phyloP scores from a whole-genome alignment of 2,113 vertebrate genomes.

The Tringa solitaria region DNA sequence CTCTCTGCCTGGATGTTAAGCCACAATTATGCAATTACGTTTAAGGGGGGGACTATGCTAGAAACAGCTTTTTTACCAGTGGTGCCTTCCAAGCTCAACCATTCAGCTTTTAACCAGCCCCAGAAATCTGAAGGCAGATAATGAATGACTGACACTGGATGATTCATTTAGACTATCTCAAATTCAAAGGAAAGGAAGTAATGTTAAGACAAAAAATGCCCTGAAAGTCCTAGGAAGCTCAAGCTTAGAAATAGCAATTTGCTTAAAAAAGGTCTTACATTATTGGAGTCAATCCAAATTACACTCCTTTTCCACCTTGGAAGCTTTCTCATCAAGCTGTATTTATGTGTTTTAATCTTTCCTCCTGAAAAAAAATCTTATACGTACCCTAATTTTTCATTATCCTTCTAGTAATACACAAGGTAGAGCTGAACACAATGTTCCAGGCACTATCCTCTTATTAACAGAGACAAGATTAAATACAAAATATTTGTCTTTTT shows the following conservation, averaged over 20 bases:
- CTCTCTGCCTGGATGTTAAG: not conserved
- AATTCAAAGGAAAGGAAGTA: not conserved
- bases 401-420: not conserved
- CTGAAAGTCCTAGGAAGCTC: not conserved
- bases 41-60: not conserved
- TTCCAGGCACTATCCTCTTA: not conserved
- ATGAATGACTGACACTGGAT: not conserved
- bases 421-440: not conserved
- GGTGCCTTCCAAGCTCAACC: not conserved
- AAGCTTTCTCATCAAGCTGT: not conserved
- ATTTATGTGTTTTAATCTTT: not conserved
- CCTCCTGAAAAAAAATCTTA: not conserved
- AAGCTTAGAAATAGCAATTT: not conserved
- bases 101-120: not conserved
- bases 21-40: not conserved
- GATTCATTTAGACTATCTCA: not conserved
- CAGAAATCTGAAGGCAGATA: not conserved
- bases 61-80: not conserved
- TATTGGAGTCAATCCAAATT: not conserved
- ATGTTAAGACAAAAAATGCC: not conserved
- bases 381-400: not conserved
- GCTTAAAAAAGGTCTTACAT: not conserved
- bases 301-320: not conserved
- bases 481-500: not conserved
- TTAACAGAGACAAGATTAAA: not conserved